Conservation (phyloP, 2,888 invertebrate species). For the Agelastica alni region DNA sequence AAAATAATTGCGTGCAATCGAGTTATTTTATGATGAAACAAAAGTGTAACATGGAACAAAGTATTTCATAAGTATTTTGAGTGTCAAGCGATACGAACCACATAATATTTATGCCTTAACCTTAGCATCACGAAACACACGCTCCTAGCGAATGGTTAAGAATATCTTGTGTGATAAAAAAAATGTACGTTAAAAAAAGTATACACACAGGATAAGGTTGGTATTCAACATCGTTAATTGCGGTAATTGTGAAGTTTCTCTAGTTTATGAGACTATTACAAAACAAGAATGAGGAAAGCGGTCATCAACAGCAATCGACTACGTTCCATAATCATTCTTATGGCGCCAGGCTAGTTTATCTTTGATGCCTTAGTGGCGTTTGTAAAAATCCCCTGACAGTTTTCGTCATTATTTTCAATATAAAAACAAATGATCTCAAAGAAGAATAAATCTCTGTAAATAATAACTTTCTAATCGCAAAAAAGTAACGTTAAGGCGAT, state of each 20-base stretch:
- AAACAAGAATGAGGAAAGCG: slow-evolving; percentile 33
- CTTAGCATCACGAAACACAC: background rate
- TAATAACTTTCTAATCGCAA: too few relatives aligned
- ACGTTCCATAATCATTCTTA: slow-evolving; percentile 4
- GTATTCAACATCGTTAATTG: slow-evolving; percentile 21
- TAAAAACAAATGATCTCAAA: too few relatives aligned
- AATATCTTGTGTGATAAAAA: background rate
- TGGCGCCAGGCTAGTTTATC: slow-evolving; percentile 7
- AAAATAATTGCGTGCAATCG: too few relatives aligned
- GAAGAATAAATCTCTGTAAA: too few relatives aligned
- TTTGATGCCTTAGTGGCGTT: slow-evolving; percentile 7
- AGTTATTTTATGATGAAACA: too few relatives aligned
- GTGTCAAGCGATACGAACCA: too few relatives aligned
- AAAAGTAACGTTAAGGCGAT: too few relatives aligned
- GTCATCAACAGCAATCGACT: slow-evolving; percentile 9
- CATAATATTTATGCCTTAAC: background rate
- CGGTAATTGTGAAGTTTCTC: slow-evolving; percentile 26
- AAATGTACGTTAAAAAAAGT: background rate
- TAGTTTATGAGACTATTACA: slow-evolving; percentile 30
- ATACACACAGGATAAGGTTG: slow-evolving; percentile 5
- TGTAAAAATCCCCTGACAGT: too few relatives aligned
- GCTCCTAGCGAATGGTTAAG: background rate
- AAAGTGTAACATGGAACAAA: too few relatives aligned
- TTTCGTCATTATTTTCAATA: too few relatives aligned
- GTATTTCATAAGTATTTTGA: too few relatives aligned